These are phyloP conservation scores for Reticulitermes speratus DNA, from an alignment of 1,140 invertebrate species.

Conservation along the genomic window DNA sequence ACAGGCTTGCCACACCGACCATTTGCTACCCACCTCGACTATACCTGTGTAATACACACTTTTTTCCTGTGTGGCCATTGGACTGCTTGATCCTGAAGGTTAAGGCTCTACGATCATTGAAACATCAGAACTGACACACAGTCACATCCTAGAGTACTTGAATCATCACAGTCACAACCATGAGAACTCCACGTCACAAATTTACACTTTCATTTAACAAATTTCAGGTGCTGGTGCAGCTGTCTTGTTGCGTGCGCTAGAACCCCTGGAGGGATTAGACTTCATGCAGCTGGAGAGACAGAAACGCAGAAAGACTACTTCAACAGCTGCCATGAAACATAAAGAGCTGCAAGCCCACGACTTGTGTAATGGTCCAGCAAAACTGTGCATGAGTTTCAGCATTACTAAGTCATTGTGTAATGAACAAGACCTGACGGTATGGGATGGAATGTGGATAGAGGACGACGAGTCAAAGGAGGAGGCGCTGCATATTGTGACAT, in stretches of 20 bases:
- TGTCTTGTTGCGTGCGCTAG: constrained; percentile 69
- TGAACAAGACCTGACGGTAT: constrained; percentile 54
- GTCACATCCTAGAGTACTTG: too few relatives aligned
- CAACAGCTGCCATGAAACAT: constrained; percentile 24
- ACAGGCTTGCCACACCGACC: too few relatives aligned
- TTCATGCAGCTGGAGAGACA: constrained; percentile 50
- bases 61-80: too few relatives aligned
- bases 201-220: neutral
- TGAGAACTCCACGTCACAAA: too few relatives aligned
- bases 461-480: constrained; percentile 44
- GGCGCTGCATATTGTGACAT: constrained; percentile 45
- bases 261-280: constrained; percentile 64
- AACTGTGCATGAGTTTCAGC: constrained; percentile 68
- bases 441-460: constrained; percentile 63
- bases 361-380: constrained; percentile 76
- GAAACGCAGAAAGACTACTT: neutral
- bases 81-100: too few relatives aligned
- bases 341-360: constrained; percentile 54
- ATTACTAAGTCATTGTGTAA: constrained; percentile 62
- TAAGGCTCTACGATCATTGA: too few relatives aligned
- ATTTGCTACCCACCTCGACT: too few relatives aligned
- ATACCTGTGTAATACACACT: too few relatives aligned
- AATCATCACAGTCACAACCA: too few relatives aligned
- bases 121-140: too few relatives aligned
- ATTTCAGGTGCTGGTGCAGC: constrained; percentile 62